phyloP scores from a whole-genome alignment of 2,888 invertebrate species.

The Cosmia pyralina region DNA sequence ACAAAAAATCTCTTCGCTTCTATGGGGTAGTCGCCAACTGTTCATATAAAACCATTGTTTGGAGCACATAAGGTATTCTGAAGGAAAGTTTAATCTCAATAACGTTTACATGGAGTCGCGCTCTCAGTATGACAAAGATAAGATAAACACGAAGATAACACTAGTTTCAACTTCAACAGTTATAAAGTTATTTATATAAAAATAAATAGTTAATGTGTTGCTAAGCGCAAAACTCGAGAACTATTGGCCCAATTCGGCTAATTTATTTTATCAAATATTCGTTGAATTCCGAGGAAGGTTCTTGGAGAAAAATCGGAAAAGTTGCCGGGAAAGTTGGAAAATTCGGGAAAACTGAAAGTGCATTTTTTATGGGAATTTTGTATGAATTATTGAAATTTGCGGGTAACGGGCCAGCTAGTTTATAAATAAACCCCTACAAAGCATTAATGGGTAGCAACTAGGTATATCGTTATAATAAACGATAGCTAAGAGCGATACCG shows the following conservation, averaged over 20 bases:
- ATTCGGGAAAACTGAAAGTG: no score
- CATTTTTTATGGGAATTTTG: no score
- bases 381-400: no score
- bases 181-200: background rate
- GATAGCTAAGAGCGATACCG: slow-evolving; percentile 1
- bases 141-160: slow-evolving; percentile 50
- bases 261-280: no score
- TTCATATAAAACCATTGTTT: slow-evolving; percentile 14
- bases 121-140: slow-evolving; percentile 40
- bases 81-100: slow-evolving; percentile 15
- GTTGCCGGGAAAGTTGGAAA: no score
- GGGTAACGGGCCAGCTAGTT: no score
- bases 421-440: slow-evolving; percentile 9
- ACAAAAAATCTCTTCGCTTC: background rate
- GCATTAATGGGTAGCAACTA: background rate
- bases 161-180: slow-evolving; percentile 7
- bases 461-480: slow-evolving; percentile 1
- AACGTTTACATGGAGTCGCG: background rate
- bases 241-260: no score
- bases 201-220: no score
- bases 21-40: background rate
- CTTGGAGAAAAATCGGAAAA: no score
- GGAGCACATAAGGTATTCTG: background rate
- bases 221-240: no score
- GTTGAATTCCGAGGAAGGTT: no score